phyloP scores from a whole-genome alignment of 2,888 invertebrate species.

The Macrosoma leucophasiata region DNA sequence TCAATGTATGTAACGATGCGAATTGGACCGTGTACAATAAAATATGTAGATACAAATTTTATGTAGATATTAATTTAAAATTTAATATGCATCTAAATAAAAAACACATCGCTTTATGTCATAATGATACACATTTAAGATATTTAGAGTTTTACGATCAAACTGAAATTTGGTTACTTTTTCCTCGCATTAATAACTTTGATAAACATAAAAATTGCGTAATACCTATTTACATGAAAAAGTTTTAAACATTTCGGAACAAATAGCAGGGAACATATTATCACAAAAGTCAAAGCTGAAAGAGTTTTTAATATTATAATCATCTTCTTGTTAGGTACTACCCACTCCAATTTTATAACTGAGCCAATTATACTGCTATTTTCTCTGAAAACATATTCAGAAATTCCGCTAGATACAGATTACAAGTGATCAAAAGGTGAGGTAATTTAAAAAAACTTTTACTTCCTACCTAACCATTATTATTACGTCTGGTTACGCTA shows the following conservation, averaged over 20 bases:
- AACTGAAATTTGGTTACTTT: neutral
- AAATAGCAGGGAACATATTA: too few relatives aligned
- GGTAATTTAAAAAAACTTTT: neutral
- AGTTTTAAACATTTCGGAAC: too few relatives aligned
- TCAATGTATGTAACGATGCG: constrained; percentile 26
- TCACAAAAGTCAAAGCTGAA: too few relatives aligned
- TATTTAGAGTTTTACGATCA: too few relatives aligned
- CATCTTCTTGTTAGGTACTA: too few relatives aligned
- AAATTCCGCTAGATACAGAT: neutral
- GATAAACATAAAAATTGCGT: too few relatives aligned
- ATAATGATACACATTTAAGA: too few relatives aligned
- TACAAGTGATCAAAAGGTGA: neutral
- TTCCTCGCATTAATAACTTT: neutral
- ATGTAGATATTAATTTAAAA: neutral
- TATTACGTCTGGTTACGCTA: neutral
- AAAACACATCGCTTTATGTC: too few relatives aligned
- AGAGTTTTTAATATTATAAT: too few relatives aligned
- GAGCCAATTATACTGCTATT: neutral
- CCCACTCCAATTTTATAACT: neutral
- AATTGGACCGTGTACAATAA: constrained; percentile 36
- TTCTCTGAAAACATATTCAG: neutral
- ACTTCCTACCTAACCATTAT: neutral
- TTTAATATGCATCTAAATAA: neutral
- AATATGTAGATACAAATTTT: neutral
- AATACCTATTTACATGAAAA: too few relatives aligned